A percentile compares a stretch with the other conserved stretches of the same genome.
Conservation (phyloP, 1,140 invertebrate species). For the Heliconius nattereri region DNA sequence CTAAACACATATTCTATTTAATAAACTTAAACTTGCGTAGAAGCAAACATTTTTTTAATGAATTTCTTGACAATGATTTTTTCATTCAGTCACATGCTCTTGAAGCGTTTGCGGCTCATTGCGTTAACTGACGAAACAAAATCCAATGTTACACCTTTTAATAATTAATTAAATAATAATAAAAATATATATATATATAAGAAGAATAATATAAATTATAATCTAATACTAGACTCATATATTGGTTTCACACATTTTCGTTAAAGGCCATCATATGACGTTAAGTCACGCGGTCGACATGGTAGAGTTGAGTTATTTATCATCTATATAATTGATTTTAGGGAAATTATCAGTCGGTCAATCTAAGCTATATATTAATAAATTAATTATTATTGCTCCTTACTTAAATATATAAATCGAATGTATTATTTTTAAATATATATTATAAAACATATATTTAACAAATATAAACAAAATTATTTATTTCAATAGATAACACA, state of each 20-base stretch:
- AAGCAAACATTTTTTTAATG: constrained; percentile 35
- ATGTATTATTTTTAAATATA: no score
- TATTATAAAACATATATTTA: no score
- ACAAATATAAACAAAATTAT: background rate
- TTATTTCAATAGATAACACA: background rate
- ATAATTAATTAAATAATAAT: background rate
- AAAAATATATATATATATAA: background rate
- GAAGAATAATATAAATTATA: background rate
- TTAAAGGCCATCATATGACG: constrained; percentile 27
- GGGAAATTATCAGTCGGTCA: background rate
- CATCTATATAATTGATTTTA: background rate
- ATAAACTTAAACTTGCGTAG: background rate
- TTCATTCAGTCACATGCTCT: constrained; percentile 54
- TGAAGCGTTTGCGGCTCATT: constrained; percentile 49
- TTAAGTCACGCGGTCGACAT: constrained; percentile 22
- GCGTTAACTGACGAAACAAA: constrained; percentile 47
- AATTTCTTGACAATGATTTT: constrained; percentile 19
- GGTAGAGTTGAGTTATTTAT: background rate
- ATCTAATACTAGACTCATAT: background rate
- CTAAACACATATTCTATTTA: constrained; percentile 1
- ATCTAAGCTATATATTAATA: background rate
- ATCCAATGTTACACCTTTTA: constrained; percentile 42
- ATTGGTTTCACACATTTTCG: background rate
- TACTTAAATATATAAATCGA: no score
- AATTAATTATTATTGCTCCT: no score